phyloP scores from a whole-genome alignment of 2,113 vertebrate genomes.

The Orientallactaga bullata region DNA sequence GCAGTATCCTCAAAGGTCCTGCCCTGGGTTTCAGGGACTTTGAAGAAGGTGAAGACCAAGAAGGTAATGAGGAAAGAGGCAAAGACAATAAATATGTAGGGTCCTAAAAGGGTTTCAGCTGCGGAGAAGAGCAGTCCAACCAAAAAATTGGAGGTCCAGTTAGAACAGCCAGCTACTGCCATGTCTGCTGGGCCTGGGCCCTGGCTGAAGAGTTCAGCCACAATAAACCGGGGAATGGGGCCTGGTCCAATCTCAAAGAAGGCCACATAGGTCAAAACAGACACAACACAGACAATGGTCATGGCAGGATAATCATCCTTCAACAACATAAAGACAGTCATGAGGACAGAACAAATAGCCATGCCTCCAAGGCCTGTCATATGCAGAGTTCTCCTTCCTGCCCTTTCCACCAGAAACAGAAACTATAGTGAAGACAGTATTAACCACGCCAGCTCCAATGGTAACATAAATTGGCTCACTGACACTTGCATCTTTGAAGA shows the following conservation, averaged over 20 bases:
- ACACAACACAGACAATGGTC: slow-evolving; percentile 92
- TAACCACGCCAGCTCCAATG: slow-evolving; percentile 94
- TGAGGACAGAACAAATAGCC: slow-evolving; percentile 91
- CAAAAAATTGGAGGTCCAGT: slow-evolving; percentile 98
- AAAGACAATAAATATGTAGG: slow-evolving; percentile 97
- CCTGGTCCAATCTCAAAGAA: slow-evolving; percentile 98
- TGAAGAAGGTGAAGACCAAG: slow-evolving; percentile 96
- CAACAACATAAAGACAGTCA: slow-evolving; percentile 92
- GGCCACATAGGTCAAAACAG: slow-evolving; percentile 94
- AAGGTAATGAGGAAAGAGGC: too few species aligned
- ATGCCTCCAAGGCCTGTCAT: slow-evolving; percentile 94
- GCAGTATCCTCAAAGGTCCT: slow-evolving; percentile 97
- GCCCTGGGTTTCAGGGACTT: slow-evolving; percentile 97
- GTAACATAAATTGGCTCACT: slow-evolving; percentile 93
- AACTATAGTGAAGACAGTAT: slow-evolving; percentile 95
- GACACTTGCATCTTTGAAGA: slow-evolving; percentile 92
- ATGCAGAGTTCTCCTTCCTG: slow-evolving; percentile 94
- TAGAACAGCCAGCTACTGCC: slow-evolving; percentile 94
- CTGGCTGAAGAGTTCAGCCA: too few species aligned
- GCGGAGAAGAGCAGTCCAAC: slow-evolving; percentile 94
- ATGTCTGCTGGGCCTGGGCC: too few species aligned
- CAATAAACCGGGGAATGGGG: slow-evolving; percentile 98
- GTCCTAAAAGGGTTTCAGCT: slow-evolving; percentile 85
- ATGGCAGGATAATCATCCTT: slow-evolving; percentile 78
- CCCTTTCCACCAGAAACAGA: slow-evolving; percentile 96